Evolutionary conservation across 2,888 invertebrate genomes (phyloP), one percentile per base, ranked within the genome.

Genomic region (Liopterus haemorrhoidalis): DNA sequence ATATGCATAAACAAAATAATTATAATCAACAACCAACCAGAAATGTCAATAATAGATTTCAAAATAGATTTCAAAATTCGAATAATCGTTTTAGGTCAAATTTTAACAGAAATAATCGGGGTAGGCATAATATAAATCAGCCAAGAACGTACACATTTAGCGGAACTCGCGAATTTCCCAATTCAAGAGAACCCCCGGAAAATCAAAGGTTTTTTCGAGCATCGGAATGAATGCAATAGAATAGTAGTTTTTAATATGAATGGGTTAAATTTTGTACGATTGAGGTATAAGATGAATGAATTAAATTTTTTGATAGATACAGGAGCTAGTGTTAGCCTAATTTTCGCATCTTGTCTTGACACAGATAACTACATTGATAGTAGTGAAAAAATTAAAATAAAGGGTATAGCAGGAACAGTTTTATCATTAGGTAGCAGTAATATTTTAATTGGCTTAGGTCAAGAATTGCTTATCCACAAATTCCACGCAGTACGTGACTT

Each of bases 261-360:
- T 20, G 41, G 41, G 6, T 31, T 35, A 27, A 41, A 46, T 46
- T 46, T 30, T 46, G 41, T 41, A 11, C 11, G 28, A 36, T n/a
- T 46, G 11, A 33, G 14, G 5, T 41, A 28, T 28, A 30, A 24
- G 14, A 14, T 14, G 12, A 11, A 20, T 11, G 9, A 20, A 32
- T 12, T 44, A 31, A 19, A n/a, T 19, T 39, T 32, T 28, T 43
- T 43, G 38, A 5, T 47, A 18, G 47, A 47, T 18, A 43, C 47
- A 20, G 24, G 43, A 9, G 43, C 48, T 11, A 39, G 39, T 6
- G 21, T 48, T 14, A 39, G 48, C 33, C 20, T 39, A 4, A 44
- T 48, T 27, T 32, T 44, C 16, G 27, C 15, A 27, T 16, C 22
- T 8, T 12, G 9, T 48, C 2, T 48, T 12, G 27, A 32, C 5